Evolutionary conservation across 2,113 vertebrate genomes (phyloP), one percentile per base, ranked within the genome.

Genomic region (Sigmodon hispidus): DNA sequence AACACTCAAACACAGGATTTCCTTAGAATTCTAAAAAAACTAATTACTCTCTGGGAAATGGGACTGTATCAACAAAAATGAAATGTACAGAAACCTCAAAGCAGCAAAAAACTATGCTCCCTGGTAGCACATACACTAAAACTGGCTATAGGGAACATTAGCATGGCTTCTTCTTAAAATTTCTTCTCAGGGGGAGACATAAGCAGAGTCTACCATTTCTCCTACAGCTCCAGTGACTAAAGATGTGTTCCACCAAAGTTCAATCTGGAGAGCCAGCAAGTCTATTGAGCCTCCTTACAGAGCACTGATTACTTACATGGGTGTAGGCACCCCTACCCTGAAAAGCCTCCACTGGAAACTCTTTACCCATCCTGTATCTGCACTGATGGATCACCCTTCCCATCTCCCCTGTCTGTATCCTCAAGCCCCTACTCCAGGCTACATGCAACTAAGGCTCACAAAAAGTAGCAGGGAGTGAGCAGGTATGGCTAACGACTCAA

Each of bases 21-120:
- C 26, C 85, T 72, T 48, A 92, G 22, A 92, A 86, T 43, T 80
- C 90, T 59, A 65, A 73, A 91, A 43, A 76, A 85, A 87, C 43
- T 24, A 69, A 45, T 80, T 91, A 34, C 52, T 50, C 55, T n/a
- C 75, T 80, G 22, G 21, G 55, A 83, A 91, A 63, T 16, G 21
- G 21, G 52, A 8, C 11, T 94, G 40, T 65, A 73, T 52, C 24
- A 34, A 61, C 1, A 85, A 73, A 95, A 87, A 90, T 24, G 19
- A 89, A 73, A 93, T 52, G 17, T 76, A 76, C 2, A 59, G 77
- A 73, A 57, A 34, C 17, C 57, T 92, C n/a, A 70, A 87, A 91
- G 69, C 19, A 93, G 67, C 1, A 69, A 77, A 34, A 52, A 83
- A 52, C 17, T 70, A 19, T 69, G 84, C 45, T 85, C 34, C 34